Percentiles rank a stretch among this genome's conserved stretches.
phyloP scores from a whole-genome alignment of 1,140 invertebrate species.

The Drosophila melanogaster region Release_6_plus_ISO1_MT NT_037436.4:14122501-14123000 shows the following conservation, averaged over 20 bases:
- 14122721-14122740: no score
- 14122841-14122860: no score
- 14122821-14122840: no score
- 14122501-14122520: conserved; percentile 49
- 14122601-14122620: conserved; percentile 27
- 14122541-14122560: conserved; percentile 13
- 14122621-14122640: conserved; percentile 16
- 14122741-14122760: no score
- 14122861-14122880: no score
- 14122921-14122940: not conserved
- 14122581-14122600: conserved; percentile 33
- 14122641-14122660: conserved; percentile 20
- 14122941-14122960: not conserved
- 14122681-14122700: no score
- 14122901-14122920: not conserved
- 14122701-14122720: no score
- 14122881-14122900: no score
- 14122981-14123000: conserved; percentile 12
- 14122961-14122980: not conserved
- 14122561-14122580: conserved; percentile 41
- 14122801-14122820: no score
- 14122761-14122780: no score
- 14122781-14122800: no score
- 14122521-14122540: not conserved
- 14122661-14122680: not conserved